These are phyloP conservation scores for Anthopleura xanthogrammica DNA, from an alignment of 92 coral and sea anemone species.

Conservation along the genomic window DNA sequence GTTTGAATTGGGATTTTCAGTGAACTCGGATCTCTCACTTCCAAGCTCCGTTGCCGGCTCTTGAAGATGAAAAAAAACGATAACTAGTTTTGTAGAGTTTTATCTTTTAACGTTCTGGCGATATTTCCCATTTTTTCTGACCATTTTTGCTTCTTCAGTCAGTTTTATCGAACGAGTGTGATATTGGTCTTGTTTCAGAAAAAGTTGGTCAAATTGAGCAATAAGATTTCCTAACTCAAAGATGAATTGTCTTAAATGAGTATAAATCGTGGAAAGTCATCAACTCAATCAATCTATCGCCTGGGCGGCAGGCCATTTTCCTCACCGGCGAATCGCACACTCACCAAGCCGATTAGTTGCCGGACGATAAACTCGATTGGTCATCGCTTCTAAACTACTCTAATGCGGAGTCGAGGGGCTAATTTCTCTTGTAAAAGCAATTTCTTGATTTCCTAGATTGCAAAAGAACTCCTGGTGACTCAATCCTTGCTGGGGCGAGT, in stretches of 20 bases:
- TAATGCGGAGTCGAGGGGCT: slow-evolving; percentile 1
- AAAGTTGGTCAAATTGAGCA: too few species aligned
- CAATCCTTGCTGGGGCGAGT: not conserved
- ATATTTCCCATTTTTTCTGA: not conserved
- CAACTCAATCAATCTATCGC: not conserved
- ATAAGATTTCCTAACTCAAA: too few species aligned
- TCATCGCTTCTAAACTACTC: not conserved
- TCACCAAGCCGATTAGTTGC: not conserved
- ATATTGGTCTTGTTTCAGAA: too few species aligned
- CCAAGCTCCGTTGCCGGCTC: not conserved
- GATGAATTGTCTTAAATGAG: too few species aligned
- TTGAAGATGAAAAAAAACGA: not conserved
- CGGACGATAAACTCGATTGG: not conserved
- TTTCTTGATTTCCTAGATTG: not conserved
- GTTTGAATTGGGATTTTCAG: not conserved
- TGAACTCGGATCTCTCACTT: slow-evolving; percentile 5
- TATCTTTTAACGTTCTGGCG: not conserved
- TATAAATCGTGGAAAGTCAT: too few species aligned
- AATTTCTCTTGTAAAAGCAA: not conserved
- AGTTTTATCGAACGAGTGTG: not conserved
- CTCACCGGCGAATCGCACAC: not conserved
- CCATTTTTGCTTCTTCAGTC: not conserved
- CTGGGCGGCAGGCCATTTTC: not conserved
- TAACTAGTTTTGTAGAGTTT: not conserved
- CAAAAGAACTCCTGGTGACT: not conserved